These are phyloP conservation scores for Pampusana beccarii DNA, from an alignment of 2,113 vertebrate genomes.

Conservation along the genomic window DNA sequence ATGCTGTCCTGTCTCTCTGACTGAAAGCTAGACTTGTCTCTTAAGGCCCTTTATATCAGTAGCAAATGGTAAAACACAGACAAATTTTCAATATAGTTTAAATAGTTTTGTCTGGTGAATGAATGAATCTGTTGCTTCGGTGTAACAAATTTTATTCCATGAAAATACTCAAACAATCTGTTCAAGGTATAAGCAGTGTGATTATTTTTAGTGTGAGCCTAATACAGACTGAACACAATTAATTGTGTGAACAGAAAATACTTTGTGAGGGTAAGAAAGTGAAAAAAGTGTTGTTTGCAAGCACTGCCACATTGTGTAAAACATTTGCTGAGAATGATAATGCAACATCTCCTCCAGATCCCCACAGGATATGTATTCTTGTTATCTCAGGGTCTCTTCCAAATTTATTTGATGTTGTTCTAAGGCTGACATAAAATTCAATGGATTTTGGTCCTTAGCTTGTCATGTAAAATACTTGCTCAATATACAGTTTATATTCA, in stretches of 20 bases:
- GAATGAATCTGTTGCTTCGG: neutral
- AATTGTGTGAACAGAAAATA: conserved; percentile 60
- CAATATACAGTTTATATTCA: neutral
- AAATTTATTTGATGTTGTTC: conserved; percentile 7
- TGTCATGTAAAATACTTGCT: conserved; percentile 39
- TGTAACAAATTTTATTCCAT: conserved; percentile 36
- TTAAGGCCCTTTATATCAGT: neutral
- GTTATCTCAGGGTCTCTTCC: conserved; percentile 29
- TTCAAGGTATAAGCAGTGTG: conserved; percentile 24
- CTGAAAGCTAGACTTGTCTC: neutral
- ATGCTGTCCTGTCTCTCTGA: neutral
- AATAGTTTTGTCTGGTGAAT: neutral
- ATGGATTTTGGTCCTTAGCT: neutral
- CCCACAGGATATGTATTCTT: conserved; percentile 37
- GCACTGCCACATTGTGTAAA: conserved; percentile 20
- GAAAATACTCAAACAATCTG: conserved; percentile 44
- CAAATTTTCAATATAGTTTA: neutral
- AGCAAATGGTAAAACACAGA: neutral
- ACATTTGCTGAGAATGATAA: conserved; percentile 7
- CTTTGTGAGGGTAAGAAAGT: conserved; percentile 37
- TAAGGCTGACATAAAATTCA: conserved; percentile 1
- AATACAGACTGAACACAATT: conserved; percentile 23
- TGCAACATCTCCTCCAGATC: neutral
- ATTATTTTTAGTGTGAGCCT: conserved; percentile 59
- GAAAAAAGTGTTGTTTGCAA: conserved; percentile 57